These are phyloP conservation scores for Cheilosia pagana DNA, from an alignment of 2,888 invertebrate genomes.

Conservation along the genomic window DNA sequence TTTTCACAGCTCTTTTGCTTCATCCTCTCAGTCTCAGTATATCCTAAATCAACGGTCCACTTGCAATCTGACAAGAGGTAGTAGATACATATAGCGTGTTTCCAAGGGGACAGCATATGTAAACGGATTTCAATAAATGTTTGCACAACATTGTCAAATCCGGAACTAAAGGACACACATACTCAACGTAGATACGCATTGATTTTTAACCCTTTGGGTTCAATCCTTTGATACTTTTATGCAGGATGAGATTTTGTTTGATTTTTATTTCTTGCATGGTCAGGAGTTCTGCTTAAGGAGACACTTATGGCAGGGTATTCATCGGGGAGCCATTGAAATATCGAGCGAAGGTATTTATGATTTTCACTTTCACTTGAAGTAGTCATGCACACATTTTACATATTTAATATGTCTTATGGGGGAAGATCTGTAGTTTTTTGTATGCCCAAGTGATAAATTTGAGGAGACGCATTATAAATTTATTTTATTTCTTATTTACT, in stretches of 20 bases:
- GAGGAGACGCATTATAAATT: conserved; percentile 18
- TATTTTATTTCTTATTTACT: conserved; percentile 50
- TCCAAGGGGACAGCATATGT: conserved; percentile 53
- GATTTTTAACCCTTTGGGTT: conserved; percentile 68
- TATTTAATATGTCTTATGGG: conserved; percentile 42
- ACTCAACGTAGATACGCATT: conserved; percentile 44
- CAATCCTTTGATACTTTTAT: conserved; percentile 38
- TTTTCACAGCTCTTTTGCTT: conserved; percentile 41
- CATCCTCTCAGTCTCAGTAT: conserved; percentile 38
- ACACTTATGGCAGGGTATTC: conserved; percentile 45
- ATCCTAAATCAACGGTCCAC: conserved; percentile 46
- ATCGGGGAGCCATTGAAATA: conserved; percentile 56
- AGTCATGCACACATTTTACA: conserved; percentile 11
- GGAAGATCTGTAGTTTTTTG: not conserved
- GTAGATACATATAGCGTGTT: conserved; percentile 11
- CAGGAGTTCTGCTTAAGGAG: conserved; percentile 41
- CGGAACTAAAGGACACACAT: conserved; percentile 43
- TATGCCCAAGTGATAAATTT: not conserved
- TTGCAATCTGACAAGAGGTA: conserved; percentile 16
- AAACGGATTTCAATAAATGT: conserved; percentile 73
- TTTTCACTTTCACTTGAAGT: conserved; percentile 10
- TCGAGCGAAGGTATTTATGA: conserved; percentile 27
- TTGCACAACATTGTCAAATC: conserved; percentile 68
- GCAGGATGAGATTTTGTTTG: conserved; percentile 38
- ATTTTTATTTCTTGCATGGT: conserved; percentile 45